These are phyloP conservation scores for Drosophila takahashii DNA, from an alignment of 1,140 invertebrate species.

Conservation along the genomic window DNA sequence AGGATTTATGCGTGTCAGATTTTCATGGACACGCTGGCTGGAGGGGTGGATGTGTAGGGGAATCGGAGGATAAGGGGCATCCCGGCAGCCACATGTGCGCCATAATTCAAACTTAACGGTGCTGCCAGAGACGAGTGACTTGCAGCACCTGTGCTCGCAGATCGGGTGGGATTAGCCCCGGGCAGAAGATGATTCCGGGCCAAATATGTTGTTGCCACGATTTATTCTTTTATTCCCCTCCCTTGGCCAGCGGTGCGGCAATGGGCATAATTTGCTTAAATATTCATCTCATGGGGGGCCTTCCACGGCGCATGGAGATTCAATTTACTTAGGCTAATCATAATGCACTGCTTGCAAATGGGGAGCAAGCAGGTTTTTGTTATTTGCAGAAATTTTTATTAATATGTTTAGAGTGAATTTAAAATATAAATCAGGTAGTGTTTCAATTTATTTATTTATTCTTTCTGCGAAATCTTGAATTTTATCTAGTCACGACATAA, in stretches of 20 bases:
- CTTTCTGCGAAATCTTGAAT: not conserved
- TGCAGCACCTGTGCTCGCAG: constrained; percentile 48
- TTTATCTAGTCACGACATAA: no score
- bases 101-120: constrained; percentile 69
- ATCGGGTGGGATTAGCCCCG: constrained; percentile 10
- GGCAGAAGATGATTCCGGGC: constrained; percentile 36
- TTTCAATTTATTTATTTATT: no score
- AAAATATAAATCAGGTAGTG: no score
- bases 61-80: constrained; percentile 13
- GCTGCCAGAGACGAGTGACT: constrained; percentile 44
- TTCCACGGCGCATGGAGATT: constrained; percentile 24
- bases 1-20: constrained; percentile 78
- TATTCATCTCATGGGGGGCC: constrained; percentile 44
- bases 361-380: not conserved
- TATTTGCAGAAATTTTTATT: not conserved
- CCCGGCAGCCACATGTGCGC: constrained; percentile 64
- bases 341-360: constrained; percentile 18
- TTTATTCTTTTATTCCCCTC: constrained; percentile 37
- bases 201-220: constrained; percentile 44
- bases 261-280: constrained; percentile 50
- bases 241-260: constrained; percentile 12
- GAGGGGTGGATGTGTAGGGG: not conserved
- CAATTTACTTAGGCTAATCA: constrained; percentile 37
- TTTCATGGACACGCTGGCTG: constrained; percentile 71
- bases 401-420: no score